phyloP scores from a whole-genome alignment of 2,797 vertebrate species.

The Yasuhikotakia modesta region DNA sequence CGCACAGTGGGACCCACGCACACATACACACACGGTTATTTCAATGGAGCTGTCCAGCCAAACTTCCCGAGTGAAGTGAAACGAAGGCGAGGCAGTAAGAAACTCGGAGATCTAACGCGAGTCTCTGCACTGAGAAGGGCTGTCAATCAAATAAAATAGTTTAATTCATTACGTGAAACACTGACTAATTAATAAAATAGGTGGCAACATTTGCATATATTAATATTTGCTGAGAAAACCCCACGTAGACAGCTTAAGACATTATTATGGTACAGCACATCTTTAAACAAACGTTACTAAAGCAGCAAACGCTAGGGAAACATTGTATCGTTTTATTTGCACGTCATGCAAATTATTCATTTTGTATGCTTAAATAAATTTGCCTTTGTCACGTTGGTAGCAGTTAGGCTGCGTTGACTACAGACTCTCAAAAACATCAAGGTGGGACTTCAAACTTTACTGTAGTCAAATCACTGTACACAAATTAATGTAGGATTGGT shows the following conservation, averaged over 20 bases:
- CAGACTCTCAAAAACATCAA: neutral
- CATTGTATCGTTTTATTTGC: neutral
- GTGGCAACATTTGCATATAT: neutral
- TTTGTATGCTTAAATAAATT: neutral
- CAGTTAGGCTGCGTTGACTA: neutral
- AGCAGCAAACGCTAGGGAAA: neutral
- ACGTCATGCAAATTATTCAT: neutral
- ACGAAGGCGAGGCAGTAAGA: constrained; percentile 25
- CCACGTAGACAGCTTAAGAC: neutral
- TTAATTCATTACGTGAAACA: neutral
- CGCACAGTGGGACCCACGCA: constrained; percentile 31
- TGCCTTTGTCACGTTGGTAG: neutral
- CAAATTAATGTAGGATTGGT: no score
- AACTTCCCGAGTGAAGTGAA: constrained; percentile 59
- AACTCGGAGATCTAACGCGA: neutral
- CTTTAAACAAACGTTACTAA: neutral
- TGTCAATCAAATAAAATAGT: neutral
- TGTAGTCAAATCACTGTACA: no score
- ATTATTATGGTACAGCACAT: no score
- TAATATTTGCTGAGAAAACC: neutral
- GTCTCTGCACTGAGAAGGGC: neutral
- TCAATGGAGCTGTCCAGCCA: constrained; percentile 36
- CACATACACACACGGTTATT: constrained; percentile 30
- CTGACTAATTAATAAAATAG: neutral
- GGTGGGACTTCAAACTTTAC: neutral